These are phyloP conservation scores for Cryptocephalus primarius DNA, from an alignment of 2,888 invertebrate species.

Conservation along the genomic window DNA sequence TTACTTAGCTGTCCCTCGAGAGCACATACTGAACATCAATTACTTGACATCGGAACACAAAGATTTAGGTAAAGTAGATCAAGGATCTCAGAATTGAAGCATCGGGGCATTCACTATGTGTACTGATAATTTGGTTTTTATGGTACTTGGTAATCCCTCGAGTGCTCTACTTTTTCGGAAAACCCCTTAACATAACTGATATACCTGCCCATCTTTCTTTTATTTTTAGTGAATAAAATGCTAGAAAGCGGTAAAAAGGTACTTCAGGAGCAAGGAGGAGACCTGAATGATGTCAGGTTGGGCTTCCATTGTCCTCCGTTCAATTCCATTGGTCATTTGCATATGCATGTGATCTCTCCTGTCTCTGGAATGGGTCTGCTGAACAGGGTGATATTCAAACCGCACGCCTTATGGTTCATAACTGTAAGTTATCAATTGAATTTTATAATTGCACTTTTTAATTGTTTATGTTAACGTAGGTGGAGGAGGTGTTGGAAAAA, in stretches of 20 bases:
- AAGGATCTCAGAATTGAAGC: no score
- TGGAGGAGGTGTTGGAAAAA: not conserved
- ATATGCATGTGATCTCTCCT: conserved; percentile 79
- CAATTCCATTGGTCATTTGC: conserved; percentile 68
- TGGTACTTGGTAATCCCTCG: no score
- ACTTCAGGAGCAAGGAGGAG: conserved; percentile 39
- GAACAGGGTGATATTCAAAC: conserved; percentile 54
- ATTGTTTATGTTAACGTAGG: not conserved
- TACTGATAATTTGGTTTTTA: no score
- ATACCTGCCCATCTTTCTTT: not conserved
- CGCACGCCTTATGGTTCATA: conserved; percentile 74
- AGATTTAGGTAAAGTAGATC: conserved; percentile 51
- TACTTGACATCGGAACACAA: conserved; percentile 54
- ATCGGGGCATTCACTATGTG: no score
- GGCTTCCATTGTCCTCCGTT: conserved; percentile 94
- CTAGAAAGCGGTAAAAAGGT: conserved; percentile 44
- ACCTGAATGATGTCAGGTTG: conserved; percentile 38
- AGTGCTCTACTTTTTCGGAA: no score
- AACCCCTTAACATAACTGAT: no score
- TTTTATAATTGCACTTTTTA: no score
- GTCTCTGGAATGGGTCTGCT: conserved; percentile 60
- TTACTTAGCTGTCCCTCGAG: conserved; percentile 64
- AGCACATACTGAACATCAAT: conserved; percentile 67
- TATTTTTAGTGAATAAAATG: conserved; percentile 54
- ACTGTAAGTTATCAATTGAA: conserved; percentile 46